phyloP scores from a whole-genome alignment of 2,888 invertebrate genomes.

The Nomada lathburiana region DNA sequence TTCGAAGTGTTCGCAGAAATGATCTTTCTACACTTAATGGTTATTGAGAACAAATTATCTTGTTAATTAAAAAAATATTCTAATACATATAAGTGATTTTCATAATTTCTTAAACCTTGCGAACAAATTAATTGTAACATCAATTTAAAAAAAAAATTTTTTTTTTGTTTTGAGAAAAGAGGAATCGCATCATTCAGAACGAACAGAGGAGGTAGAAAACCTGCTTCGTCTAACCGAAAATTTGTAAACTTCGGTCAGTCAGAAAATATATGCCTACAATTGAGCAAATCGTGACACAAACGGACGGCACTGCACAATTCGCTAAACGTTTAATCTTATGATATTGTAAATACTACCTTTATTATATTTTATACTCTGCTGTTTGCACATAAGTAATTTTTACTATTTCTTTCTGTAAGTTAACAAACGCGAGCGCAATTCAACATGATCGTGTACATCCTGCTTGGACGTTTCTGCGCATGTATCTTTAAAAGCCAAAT shows the following conservation, averaged over 20 bases:
- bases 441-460: constrained; percentile 39
- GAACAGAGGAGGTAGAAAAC: background rate
- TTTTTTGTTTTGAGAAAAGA: too few species aligned
- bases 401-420: constrained; percentile 62
- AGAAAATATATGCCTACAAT: background rate
- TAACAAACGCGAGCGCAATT: constrained; percentile 40
- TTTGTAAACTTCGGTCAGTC: background rate
- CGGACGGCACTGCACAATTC: constrained; percentile 64
- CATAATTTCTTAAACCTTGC: constrained; percentile 1
- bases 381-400: constrained; percentile 66
- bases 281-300: constrained; percentile 49
- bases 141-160: too few species aligned
- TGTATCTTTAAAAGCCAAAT: constrained; percentile 48
- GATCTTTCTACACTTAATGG: constrained; percentile 28
- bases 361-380: constrained; percentile 72
- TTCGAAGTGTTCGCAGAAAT: constrained; percentile 8
- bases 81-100: constrained; percentile 21
- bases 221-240: background rate
- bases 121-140: background rate
- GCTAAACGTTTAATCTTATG: constrained; percentile 59
- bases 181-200: background rate
- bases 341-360: constrained; percentile 66
- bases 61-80: constrained; percentile 39
- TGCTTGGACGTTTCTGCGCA: constrained; percentile 47
- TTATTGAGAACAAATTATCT: constrained; percentile 35